These are phyloP conservation scores for Oopsacas minuta DNA, from an alignment of 37 sponge, comb jelly and placozoan species.

Conservation along the genomic window DNA sequence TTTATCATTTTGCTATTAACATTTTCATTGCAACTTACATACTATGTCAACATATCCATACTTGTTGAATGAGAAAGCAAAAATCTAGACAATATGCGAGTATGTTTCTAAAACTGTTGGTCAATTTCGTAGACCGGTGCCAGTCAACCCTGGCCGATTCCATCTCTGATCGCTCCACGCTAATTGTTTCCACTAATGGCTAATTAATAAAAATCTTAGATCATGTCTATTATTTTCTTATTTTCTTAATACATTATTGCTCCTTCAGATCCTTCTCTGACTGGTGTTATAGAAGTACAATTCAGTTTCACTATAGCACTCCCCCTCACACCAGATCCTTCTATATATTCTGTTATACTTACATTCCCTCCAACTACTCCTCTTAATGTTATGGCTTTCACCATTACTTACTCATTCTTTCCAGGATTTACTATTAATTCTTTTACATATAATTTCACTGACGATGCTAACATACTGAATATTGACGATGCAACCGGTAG, in stretches of 20 bases:
- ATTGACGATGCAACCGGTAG: not conserved
- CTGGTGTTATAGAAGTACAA: not conserved
- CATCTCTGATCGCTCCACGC: too few relatives aligned
- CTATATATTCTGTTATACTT: not conserved
- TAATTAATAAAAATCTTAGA: too few relatives aligned
- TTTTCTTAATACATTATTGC: too few relatives aligned
- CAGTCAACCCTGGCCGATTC: too few relatives aligned
- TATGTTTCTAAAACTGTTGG: too few relatives aligned
- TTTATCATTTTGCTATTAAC: too few relatives aligned
- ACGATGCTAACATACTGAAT: not conserved
- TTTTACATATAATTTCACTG: not conserved
- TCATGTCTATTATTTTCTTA: not conserved
- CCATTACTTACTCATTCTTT: not conserved
- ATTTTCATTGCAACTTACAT: too few relatives aligned
- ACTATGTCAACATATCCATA: too few relatives aligned
- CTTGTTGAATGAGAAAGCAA: too few relatives aligned
- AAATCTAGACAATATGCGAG: too few relatives aligned
- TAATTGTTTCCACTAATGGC: too few relatives aligned
- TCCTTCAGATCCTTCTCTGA: not conserved
- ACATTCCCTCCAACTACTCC: not conserved
- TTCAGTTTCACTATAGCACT: not conserved
- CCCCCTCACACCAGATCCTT: not conserved
- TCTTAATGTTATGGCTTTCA: not conserved
- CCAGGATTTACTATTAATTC: not conserved
- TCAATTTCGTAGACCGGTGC: too few relatives aligned